These are phyloP conservation scores for Mastomys natalensis DNA, from an alignment of 2,113 vertebrate species.

Conservation along the genomic window DNA sequence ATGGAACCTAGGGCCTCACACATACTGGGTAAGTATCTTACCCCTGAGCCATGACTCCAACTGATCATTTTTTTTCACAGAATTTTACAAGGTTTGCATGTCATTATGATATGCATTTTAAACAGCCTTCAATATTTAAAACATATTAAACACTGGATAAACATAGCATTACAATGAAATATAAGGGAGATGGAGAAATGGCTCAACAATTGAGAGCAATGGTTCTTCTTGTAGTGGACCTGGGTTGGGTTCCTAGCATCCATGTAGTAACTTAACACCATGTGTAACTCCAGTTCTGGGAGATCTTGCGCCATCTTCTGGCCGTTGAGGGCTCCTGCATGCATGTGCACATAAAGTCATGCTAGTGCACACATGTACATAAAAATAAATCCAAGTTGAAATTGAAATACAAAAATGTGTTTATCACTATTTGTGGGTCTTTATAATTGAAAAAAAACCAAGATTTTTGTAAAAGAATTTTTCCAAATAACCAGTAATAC, in stretches of 20 bases:
- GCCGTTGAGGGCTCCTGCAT: neutral
- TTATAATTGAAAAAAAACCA: neutral
- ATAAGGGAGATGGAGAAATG: neutral
- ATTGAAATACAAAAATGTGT: conserved; percentile 8
- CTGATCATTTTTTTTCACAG: conserved; percentile 8
- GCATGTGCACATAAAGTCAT: neutral
- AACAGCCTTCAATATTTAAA: conserved; percentile 25
- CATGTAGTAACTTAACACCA: neutral
- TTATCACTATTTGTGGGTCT: conserved; percentile 29
- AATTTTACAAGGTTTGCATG: neutral
- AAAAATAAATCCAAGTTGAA: neutral
- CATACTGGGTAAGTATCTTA: neutral
- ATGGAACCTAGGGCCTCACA: neutral
- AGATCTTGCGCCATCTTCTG: neutral
- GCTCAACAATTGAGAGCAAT: neutral
- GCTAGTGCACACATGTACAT: neutral
- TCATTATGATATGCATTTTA: conserved; percentile 22
- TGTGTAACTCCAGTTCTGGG: neutral
- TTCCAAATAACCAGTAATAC: neutral
- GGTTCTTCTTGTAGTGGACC: neutral
- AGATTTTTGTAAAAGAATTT: neutral
- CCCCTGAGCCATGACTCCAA: neutral
- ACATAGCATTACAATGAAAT: neutral
- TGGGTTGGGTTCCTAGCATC: neutral
- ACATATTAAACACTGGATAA: neutral